Base-by-base conservation (phyloP, 2,113 vertebrate species). In the Natator depressus region DNA sequence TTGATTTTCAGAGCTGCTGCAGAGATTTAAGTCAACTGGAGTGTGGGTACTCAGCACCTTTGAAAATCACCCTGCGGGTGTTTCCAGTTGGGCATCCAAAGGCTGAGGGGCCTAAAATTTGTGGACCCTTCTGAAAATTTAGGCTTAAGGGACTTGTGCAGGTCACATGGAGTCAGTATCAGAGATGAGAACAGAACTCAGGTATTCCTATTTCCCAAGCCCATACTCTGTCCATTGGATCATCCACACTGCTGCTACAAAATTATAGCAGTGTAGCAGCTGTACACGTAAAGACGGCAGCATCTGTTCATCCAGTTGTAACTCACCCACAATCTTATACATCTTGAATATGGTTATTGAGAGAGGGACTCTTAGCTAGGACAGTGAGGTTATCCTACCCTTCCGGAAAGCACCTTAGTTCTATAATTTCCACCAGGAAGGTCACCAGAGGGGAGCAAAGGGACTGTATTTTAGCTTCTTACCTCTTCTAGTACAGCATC, bases 121-220 rank as follows among this genome's bases (percentile, higher is more conserved):
- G 35, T 76, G 72, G 72, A 42, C 38, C 38, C 72, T 10, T 35
- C 24, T 42, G 20, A 46, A 42, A 76, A 42, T 24, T 6, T 76
- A 76, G 55, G 79, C 5, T 42, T 55, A 69, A n/a, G 16, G 19
- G 27, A 47, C 38, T 89, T 76, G 72, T 91, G 53, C 82, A 38
- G 0, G 85, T 59, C 79, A 62, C 1, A 0, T 3, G 65, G 53
- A 12, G 31, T 38, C n/a, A 0, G 1, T 2, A 2, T 69, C 46
- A 47, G 72, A 38, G 31, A 22, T 50, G 57, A 35, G 55, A 49
- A 22, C 19, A 35, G 10, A 49, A 54, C 3, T 62, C 17, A 19
- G 46, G 38, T 2, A 17, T n/a, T n/a, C 57, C 9, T 2, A 20
- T 13, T 55, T 17, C 38, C 49, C 24, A 22, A 20, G 5, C 55